Evolutionary conservation across 30 jellyfish, hydroid and myxozoan species (phyloP).

Genomic region (Turritopsis dohrnii): DNA sequence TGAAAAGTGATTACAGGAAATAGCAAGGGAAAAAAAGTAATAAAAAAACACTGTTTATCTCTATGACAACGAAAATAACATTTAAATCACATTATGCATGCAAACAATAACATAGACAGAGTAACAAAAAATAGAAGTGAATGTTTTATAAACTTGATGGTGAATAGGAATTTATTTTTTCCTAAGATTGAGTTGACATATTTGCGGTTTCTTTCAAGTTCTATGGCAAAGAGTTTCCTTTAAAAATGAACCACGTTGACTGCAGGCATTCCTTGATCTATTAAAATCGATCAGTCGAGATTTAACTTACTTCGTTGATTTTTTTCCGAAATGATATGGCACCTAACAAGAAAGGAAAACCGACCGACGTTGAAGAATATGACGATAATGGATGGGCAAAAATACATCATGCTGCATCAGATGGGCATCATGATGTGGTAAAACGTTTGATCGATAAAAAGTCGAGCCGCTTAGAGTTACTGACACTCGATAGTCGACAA

Average conservation of each 20-base stretch:
- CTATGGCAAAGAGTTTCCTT: neutral
- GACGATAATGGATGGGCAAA: conserved; percentile 20
- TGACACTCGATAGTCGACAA: conserved; percentile 4
- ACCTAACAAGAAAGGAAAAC: neutral
- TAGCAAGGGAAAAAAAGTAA: no score
- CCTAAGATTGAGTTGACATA: neutral
- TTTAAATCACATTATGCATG: no score
- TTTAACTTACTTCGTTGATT: no score
- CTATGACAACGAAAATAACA: no score
- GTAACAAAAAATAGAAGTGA: no score
- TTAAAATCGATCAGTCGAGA: neutral
- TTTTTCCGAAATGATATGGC: neutral
- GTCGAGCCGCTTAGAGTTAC: neutral
- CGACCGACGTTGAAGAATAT: neutral
- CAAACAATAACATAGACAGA: no score
- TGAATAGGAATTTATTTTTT: no score
- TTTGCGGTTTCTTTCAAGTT: neutral
- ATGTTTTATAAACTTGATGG: no score
- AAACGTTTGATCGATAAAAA: conserved; percentile 2
- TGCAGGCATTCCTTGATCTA: neutral
- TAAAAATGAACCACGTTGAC: neutral
- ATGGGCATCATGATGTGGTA: neutral
- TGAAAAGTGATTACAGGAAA: no score
- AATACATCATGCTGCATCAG: conserved; percentile 10
- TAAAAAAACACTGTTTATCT: no score